Evolutionary conservation across 2,113 vertebrate genomes (phyloP).

Genomic region (Polypterus bichir): DNA sequence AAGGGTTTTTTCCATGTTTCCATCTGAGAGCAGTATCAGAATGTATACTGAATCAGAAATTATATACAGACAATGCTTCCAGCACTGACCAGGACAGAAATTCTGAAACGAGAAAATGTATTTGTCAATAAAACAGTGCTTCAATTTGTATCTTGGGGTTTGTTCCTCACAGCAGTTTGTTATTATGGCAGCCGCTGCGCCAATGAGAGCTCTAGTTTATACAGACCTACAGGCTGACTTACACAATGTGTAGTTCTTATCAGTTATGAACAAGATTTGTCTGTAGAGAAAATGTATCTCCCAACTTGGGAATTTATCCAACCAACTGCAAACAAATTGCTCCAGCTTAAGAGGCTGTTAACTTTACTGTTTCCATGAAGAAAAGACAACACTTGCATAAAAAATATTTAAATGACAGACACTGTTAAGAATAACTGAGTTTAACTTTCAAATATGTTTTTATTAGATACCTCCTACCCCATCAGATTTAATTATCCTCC

Average conservation of each 20-base stretch:
- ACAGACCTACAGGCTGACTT: constrained; percentile 7
- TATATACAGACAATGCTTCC: constrained; percentile 26
- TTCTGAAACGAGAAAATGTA: constrained; percentile 7
- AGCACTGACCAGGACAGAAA: background rate
- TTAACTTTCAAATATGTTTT: no score
- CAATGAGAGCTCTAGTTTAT: constrained; percentile 2
- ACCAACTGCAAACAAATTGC: no score
- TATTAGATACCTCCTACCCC: no score
- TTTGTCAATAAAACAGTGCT: constrained; percentile 8
- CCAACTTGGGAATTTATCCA: no score
- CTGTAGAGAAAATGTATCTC: constrained; percentile 2
- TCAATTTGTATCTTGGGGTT: background rate
- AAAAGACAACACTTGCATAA: no score
- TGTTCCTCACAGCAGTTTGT: constrained; percentile 1
- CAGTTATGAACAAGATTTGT: constrained; percentile 4
- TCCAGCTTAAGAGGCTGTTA: no score
- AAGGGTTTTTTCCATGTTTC: constrained; percentile 38
- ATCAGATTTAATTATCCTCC: no score
- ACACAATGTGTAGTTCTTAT: constrained; percentile 6
- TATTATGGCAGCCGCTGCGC: background rate
- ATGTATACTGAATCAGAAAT: constrained; percentile 38
- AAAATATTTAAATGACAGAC: no score
- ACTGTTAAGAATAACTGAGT: no score
- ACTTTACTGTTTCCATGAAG: no score
- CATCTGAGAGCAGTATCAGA: constrained; percentile 43